Conservation (phyloP, 2,888 invertebrate genomes). For the Spicauda simplicius region DNA sequence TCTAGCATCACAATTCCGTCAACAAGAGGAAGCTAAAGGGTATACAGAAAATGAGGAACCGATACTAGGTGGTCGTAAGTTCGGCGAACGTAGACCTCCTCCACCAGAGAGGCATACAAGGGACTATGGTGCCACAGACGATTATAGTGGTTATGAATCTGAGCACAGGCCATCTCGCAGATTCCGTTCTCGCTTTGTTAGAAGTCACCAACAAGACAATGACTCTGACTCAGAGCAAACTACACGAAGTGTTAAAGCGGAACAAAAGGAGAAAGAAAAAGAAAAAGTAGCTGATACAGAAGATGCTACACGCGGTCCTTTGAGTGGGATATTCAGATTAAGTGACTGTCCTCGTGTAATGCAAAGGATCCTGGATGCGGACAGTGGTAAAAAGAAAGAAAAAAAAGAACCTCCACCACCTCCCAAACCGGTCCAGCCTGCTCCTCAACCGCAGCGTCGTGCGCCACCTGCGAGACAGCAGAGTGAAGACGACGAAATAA, state of each 20-base stretch:
- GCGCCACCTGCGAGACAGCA: conserved; percentile 90
- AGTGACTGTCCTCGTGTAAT: conserved; percentile 95
- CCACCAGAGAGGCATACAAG: conserved; percentile 81
- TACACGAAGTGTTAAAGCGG: conserved; percentile 87
- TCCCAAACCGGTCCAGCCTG: conserved; percentile 84
- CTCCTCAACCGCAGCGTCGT: conserved; percentile 76
- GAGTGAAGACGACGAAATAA: conserved; percentile 96
- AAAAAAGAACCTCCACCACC: conserved; percentile 87
- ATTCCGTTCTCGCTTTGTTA: conserved; percentile 89
- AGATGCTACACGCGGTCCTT: conserved; percentile 93
- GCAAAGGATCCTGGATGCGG: conserved; percentile 93
- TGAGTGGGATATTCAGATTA: conserved; percentile 95
- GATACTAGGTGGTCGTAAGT: conserved; percentile 90
- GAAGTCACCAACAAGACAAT: conserved; percentile 88
- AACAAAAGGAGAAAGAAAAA: conserved; percentile 85
- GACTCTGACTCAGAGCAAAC: conserved; percentile 90
- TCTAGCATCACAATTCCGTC: conserved; percentile 93
- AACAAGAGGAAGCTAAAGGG: conserved; percentile 90
- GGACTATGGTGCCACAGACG: conserved; percentile 86
- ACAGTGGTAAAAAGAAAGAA: conserved; percentile 90
- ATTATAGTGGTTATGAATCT: conserved; percentile 89
- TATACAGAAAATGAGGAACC: conserved; percentile 88
- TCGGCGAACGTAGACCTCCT: conserved; percentile 88
- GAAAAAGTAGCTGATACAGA: conserved; percentile 94
- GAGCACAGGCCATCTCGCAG: conserved; percentile 86